Percentiles rank a stretch among this genome's conserved stretches.
Evolutionary conservation across 2,888 invertebrate genomes (phyloP).

Genomic region (Cepaea hortensis): DNA sequence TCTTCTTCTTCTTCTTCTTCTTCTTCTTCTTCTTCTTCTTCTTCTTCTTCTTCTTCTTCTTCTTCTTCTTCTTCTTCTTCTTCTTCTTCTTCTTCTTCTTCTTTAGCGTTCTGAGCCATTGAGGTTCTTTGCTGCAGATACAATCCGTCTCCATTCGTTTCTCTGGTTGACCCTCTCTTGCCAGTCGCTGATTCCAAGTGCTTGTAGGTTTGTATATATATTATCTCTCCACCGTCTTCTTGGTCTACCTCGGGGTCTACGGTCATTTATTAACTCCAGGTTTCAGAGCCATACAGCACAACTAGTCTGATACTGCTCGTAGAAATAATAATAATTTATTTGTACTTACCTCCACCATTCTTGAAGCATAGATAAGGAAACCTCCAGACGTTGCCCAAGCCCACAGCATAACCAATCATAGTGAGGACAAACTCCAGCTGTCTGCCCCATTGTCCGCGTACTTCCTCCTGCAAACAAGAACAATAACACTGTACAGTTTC

Average conservation of each 20-base stretch:
- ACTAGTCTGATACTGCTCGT: too few species aligned
- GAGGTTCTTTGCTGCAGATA: too few species aligned
- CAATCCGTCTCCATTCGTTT: too few species aligned
- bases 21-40: slow-evolving; percentile 2
- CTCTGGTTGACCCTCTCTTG: too few species aligned
- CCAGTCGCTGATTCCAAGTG: too few species aligned
- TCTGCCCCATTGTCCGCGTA: slow-evolving; percentile 39
- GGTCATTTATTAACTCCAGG: too few species aligned
- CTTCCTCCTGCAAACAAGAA: not conserved
- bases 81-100: slow-evolving; percentile 7
- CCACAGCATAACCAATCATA: slow-evolving; percentile 43
- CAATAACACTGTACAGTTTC: too few species aligned
- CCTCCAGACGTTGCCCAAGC: slow-evolving; percentile 39
- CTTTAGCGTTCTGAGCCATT: too few species aligned
- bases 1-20: slow-evolving; percentile 22
- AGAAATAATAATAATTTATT: not conserved
- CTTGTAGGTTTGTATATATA: too few species aligned
- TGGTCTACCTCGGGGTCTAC: too few species aligned
- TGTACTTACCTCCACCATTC: slow-evolving; percentile 35
- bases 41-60: slow-evolving; percentile 35
- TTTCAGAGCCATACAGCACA: too few species aligned
- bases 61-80: slow-evolving; percentile 21
- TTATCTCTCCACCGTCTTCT: too few species aligned
- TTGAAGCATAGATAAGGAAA: slow-evolving; percentile 42
- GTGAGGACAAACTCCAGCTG: slow-evolving; percentile 41